phyloP scores from a whole-genome alignment of 2,888 invertebrate species.

The Meiosimyza platycephala region DNA sequence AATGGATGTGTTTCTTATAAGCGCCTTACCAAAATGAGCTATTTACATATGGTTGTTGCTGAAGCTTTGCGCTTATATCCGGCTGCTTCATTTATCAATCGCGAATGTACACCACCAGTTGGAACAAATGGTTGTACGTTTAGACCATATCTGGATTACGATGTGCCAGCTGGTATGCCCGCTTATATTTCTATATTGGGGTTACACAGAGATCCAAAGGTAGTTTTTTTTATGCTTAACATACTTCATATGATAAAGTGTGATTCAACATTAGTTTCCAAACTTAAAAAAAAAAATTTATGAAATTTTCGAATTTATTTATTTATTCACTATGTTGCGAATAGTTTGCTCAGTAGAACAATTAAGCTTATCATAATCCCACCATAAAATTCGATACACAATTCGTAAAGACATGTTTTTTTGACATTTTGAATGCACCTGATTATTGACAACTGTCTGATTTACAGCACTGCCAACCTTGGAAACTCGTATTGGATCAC shows the following conservation, averaged over 20 bases:
- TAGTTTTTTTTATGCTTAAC: slow-evolving; percentile 36
- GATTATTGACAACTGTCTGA: too few species aligned
- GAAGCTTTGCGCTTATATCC: slow-evolving; percentile 64
- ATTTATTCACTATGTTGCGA: too few species aligned
- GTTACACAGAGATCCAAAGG: slow-evolving; percentile 61
- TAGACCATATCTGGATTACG: slow-evolving; percentile 52
- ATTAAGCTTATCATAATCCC: too few species aligned
- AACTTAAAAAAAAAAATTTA: not conserved
- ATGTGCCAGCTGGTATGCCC: slow-evolving; percentile 61
- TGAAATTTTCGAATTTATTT: too few species aligned
- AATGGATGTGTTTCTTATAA: slow-evolving; percentile 60
- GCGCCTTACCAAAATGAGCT: slow-evolving; percentile 59
- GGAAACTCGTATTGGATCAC: too few species aligned
- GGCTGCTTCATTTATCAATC: slow-evolving; percentile 60
- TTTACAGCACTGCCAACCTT: too few species aligned
- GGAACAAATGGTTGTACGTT: slow-evolving; percentile 50
- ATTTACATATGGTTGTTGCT: slow-evolving; percentile 65
- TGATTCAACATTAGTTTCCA: not conserved
- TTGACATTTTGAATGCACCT: too few species aligned
- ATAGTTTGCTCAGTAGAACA: too few species aligned
- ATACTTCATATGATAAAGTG: not conserved
- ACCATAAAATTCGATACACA: too few species aligned
- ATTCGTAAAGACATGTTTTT: too few species aligned
- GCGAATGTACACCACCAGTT: slow-evolving; percentile 55
- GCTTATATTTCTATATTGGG: slow-evolving; percentile 60